phyloP scores from a whole-genome alignment of 2,888 invertebrate species.

The Heliconius cydno region DNA sequence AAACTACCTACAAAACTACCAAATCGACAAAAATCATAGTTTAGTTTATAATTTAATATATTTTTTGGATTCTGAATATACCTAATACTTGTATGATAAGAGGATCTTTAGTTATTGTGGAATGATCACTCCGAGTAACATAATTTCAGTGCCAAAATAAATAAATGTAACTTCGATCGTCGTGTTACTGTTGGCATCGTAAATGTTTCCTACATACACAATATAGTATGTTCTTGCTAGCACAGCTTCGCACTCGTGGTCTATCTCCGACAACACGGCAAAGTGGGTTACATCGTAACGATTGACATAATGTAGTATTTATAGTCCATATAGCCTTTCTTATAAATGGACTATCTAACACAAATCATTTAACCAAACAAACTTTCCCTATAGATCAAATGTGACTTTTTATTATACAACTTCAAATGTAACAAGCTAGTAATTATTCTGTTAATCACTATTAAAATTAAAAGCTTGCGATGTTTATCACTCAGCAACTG shows the following conservation, averaged over 20 bases:
- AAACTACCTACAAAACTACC: too few relatives aligned
- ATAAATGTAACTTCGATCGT: conserved; percentile 7
- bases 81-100: not conserved
- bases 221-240: not conserved
- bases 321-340: not conserved
- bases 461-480: too few relatives aligned
- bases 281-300: not conserved
- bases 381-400: too few relatives aligned
- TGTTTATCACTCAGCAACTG: too few relatives aligned
- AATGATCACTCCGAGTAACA: not conserved
- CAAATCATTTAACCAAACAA: not conserved
- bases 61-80: not conserved
- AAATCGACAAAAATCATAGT: too few relatives aligned
- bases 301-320: not conserved
- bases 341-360: not conserved
- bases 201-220: not conserved
- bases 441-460: too few relatives aligned
- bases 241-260: too few relatives aligned
- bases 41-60: not conserved
- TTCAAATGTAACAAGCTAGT: too few relatives aligned
- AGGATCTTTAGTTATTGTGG: conserved; percentile 1
- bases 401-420: too few relatives aligned
- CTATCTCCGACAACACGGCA: too few relatives aligned
- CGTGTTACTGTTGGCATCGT: conserved; percentile 7
- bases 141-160: conserved; percentile 6